Evolutionary conservation across 2,113 vertebrate genomes (phyloP).

Genomic region (Scophthalmus maximus): DNA sequence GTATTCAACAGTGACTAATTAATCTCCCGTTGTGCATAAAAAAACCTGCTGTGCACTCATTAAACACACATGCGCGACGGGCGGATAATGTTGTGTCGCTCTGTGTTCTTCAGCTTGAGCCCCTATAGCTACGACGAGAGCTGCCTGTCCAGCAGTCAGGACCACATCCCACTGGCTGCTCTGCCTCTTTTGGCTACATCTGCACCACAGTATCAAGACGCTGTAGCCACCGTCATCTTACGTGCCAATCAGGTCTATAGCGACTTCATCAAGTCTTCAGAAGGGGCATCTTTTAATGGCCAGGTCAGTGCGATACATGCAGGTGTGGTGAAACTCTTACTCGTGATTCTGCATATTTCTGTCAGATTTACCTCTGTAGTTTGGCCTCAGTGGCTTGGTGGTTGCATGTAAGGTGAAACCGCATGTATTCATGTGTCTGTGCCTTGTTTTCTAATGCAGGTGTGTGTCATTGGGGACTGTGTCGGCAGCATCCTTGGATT

Average conservation of each 20-base stretch:
- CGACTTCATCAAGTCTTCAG: constrained; percentile 93
- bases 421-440: constrained; percentile 9
- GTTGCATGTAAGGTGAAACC: neutral
- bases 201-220: constrained; percentile 96
- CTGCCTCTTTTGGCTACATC: constrained; percentile 95
- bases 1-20: neutral
- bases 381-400: neutral
- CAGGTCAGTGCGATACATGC: constrained; percentile 85
- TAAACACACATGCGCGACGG: neutral
- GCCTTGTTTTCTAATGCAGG: constrained; percentile 77
- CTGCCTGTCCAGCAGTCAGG: constrained; percentile 97
- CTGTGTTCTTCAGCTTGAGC: constrained; percentile 86
- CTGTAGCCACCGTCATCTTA: constrained; percentile 91
- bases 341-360: too few relatives aligned
- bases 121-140: constrained; percentile 95
- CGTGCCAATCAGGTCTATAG: constrained; percentile 94
- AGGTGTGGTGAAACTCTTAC: neutral
- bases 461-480: constrained; percentile 96
- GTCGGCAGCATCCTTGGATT: constrained; percentile 98
- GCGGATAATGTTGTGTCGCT: neutral
- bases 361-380: neutral
- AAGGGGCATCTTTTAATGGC: constrained; percentile 90
- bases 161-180: constrained; percentile 96
- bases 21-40: neutral
- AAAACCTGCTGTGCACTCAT: neutral